These are phyloP conservation scores for Sebastes oblongus DNA, from an alignment of 2,797 vertebrate genomes.

Conservation along the genomic window DNA sequence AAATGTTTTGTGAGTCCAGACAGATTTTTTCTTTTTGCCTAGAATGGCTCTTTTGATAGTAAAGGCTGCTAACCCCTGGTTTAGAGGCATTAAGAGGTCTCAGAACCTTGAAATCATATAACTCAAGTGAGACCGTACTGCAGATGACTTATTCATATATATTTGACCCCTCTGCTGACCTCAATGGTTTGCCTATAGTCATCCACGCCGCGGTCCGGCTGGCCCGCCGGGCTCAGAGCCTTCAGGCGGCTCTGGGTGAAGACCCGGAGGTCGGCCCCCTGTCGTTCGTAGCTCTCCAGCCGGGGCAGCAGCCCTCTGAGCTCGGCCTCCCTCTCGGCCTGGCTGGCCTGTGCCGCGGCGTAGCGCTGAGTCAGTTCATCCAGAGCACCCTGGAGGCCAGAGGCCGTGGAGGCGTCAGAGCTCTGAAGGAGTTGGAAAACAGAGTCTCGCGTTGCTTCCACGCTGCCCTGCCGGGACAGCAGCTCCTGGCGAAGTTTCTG, in stretches of 20 bases:
- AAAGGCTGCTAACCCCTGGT: no score
- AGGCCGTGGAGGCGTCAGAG: slow-evolving; percentile 84
- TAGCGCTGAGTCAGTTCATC: slow-evolving; percentile 84
- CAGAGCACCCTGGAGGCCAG: slow-evolving; percentile 86
- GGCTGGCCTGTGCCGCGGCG: slow-evolving; percentile 82
- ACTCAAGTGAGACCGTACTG: background rate
- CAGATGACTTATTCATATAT: background rate
- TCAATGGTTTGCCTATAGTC: slow-evolving; percentile 92
- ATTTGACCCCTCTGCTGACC: slow-evolving; percentile 71
- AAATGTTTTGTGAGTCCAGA: no score
- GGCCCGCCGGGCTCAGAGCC: slow-evolving; percentile 86
- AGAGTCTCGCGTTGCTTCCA: slow-evolving; percentile 92
- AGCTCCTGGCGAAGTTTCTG: slow-evolving; percentile 97
- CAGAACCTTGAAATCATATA: background rate
- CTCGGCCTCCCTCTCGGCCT: slow-evolving; percentile 84
- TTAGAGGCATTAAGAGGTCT: background rate
- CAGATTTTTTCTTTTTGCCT: no score
- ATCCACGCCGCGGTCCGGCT: slow-evolving; percentile 89
- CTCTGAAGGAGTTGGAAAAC: slow-evolving; percentile 88
- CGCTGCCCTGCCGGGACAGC: slow-evolving; percentile 90
- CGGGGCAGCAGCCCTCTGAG: slow-evolving; percentile 88
- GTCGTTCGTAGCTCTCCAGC: slow-evolving; percentile 90
- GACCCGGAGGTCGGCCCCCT: slow-evolving; percentile 84
- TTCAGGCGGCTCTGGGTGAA: slow-evolving; percentile 87
- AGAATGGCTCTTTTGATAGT: no score